These are phyloP conservation scores for Alectura lathami DNA, from an alignment of 2,113 vertebrate species.

Conservation along the genomic window DNA sequence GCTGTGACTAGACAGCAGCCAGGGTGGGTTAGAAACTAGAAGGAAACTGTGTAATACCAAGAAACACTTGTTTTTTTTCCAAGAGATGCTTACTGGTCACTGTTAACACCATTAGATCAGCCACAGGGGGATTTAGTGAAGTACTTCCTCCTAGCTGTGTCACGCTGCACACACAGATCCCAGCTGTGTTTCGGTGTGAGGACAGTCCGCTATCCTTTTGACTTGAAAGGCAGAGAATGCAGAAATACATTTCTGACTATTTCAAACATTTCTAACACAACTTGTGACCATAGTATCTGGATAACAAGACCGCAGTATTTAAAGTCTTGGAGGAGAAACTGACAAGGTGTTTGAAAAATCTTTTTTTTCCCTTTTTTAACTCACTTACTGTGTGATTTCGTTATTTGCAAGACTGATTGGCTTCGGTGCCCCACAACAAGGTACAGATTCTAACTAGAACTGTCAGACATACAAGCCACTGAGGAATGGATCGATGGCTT, in stretches of 20 bases:
- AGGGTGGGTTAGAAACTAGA: constrained; percentile 15
- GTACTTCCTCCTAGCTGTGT: neutral
- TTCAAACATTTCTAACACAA: constrained; percentile 18
- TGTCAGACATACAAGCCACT: neutral
- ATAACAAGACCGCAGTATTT: neutral
- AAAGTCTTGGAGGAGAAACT: neutral
- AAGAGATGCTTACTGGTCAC: neutral
- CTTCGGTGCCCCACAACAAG: neutral
- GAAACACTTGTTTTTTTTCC: neutral
- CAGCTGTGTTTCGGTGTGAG: neutral
- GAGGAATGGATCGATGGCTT: neutral
- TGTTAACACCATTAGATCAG: neutral
- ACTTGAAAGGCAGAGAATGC: neutral
- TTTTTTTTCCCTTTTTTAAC: neutral
- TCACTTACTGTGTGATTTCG: neutral
- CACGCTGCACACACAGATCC: neutral
- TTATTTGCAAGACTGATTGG: neutral
- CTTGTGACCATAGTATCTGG: neutral
- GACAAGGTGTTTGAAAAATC: neutral
- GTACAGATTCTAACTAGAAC: neutral
- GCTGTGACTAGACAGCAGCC: neutral
- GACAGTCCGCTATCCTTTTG: neutral
- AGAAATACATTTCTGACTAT: neutral
- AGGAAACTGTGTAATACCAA: constrained; percentile 26
- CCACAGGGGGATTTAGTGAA: neutral